Evolutionary conservation across 2,797 vertebrate genomes (phyloP), one percentile per base, ranked within the genome.

Genomic region (Bradypodion pumilum): DNA sequence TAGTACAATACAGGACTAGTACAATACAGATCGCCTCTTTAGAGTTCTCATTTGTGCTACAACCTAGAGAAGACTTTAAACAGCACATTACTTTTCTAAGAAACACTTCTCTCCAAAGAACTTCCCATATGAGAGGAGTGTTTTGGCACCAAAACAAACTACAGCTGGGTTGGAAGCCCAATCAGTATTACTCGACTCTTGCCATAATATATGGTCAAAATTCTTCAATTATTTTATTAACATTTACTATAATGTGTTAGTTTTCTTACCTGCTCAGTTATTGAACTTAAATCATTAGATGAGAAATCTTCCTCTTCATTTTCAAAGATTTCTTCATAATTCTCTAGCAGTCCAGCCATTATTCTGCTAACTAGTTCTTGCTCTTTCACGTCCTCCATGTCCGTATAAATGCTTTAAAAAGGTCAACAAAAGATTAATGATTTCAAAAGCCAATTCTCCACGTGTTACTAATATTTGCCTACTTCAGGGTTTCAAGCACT

Each of bases 241-340:
- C 13, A 56, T 19, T 56, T 56, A 3, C 27, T 23, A 49, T 62
- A 79, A 7, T 70, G 7, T 35, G 74, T n/a, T 66, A 86, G 69
- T 91, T n/a, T 5, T 88, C 90, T 95, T 92, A 99, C 98, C 97
- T 98, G 98, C 88, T 98, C 98, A 63, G 98, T 99, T 94, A 98
- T 97, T 90, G 98, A 99, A 96, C 98, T 98, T 95, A 98, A 97
- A 95, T 99, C 98, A 87, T 99, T 99, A 91, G 97, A 97, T 94
- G 98, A 98, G 94, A 98, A 96, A 88, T 98, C 98, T 81, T 99
- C 98, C 52, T 99, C 98, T 92, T 99, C 98, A 1, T 97, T 98
- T 94, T 99, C 98, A 94, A 99, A 99, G 94, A 98, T 96, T 60
- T 97, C 97, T 90, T 97, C 97, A 93, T 98, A 98, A 95, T 98